These are phyloP conservation scores for Hoplodrina blanda DNA, from an alignment of 2,888 invertebrate species.

Conservation along the genomic window DNA sequence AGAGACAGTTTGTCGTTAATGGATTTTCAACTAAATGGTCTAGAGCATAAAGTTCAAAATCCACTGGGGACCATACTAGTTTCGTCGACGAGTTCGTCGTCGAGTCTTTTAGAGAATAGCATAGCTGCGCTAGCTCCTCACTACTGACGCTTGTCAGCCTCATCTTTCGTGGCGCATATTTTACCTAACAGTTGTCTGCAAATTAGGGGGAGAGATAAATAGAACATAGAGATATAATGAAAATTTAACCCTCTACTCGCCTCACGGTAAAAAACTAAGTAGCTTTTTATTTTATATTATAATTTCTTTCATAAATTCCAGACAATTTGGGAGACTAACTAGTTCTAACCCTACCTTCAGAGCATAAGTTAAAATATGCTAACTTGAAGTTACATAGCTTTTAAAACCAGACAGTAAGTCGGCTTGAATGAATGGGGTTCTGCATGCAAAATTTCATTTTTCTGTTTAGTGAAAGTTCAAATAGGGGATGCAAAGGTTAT, in stretches of 20 bases:
- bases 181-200: not conserved
- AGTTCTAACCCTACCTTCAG: slow-evolving; percentile 11
- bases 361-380: slow-evolving; percentile 38
- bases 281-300: slow-evolving; percentile 18
- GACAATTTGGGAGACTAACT: slow-evolving; percentile 27
- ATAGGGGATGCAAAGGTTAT: too few species aligned
- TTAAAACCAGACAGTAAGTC: slow-evolving; percentile 14
- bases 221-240: not conserved
- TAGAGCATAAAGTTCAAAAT: too few species aligned
- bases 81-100: too few species aligned
- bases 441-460: not conserved
- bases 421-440: slow-evolving; percentile 6
- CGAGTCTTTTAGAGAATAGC: too few species aligned
- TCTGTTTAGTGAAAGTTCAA: not conserved
- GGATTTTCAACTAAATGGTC: too few species aligned
- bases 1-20: too few species aligned
- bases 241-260: not conserved
- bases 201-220: not conserved
- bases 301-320: slow-evolving; percentile 26
- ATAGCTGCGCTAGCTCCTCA: too few species aligned
- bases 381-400: slow-evolving; percentile 14
- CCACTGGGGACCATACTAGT: too few species aligned
- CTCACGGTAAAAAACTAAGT: slow-evolving; percentile 1
- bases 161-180: too few species aligned
- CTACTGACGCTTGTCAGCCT: too few species aligned